Percentiles rank a stretch among this genome's conserved stretches.
These are phyloP conservation scores for Aplidium turbinatum DNA, from an alignment of 23 tunicate genomes.

Conservation along the genomic window DNA sequence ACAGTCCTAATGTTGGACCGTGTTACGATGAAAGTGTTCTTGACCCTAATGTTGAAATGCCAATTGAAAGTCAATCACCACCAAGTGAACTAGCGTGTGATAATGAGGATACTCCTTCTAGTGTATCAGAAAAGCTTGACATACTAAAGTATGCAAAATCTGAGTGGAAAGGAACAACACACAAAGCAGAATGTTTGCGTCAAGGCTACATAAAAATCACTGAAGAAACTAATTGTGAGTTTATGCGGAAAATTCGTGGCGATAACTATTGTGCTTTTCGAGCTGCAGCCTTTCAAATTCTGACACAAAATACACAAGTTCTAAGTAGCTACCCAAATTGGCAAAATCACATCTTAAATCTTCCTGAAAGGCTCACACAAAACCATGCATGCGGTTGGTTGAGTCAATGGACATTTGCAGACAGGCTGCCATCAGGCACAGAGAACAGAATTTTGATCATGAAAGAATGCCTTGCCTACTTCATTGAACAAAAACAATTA, in stretches of 20 bases:
- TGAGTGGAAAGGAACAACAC: slow-evolving; percentile 94
- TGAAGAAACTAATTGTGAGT: slow-evolving; percentile 30
- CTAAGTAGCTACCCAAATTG: slow-evolving; percentile 5
- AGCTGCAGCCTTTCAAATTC: slow-evolving; percentile 80
- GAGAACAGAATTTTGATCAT: slow-evolving; percentile 41
- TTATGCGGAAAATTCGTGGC: slow-evolving; percentile 77
- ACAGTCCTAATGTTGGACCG: too few relatives aligned
- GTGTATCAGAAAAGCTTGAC: slow-evolving; percentile 51
- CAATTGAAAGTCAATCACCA: too few relatives aligned
- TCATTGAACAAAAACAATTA: slow-evolving; percentile 42
- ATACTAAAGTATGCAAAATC: slow-evolving; percentile 67
- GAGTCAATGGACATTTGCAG: slow-evolving; percentile 76
- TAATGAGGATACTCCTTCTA: too few relatives aligned
- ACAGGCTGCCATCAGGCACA: slow-evolving; percentile 27
- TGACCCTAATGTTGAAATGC: too few relatives aligned
- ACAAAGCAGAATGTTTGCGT: slow-evolving; percentile 54
- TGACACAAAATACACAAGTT: slow-evolving; percentile 45
- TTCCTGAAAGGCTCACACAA: slow-evolving; percentile 37
- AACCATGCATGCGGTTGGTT: slow-evolving; percentile 44
- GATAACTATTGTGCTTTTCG: slow-evolving; percentile 94
- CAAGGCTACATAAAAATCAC: slow-evolving; percentile 61
- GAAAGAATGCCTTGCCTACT: slow-evolving; percentile 41
- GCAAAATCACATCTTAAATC: background rate
- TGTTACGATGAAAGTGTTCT: too few relatives aligned
- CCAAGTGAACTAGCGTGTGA: too few relatives aligned